Percentiles rank a stretch among this genome's conserved stretches.
phyloP scores from a whole-genome alignment of 2,113 vertebrate species.

The Microtus oregoni region DNA sequence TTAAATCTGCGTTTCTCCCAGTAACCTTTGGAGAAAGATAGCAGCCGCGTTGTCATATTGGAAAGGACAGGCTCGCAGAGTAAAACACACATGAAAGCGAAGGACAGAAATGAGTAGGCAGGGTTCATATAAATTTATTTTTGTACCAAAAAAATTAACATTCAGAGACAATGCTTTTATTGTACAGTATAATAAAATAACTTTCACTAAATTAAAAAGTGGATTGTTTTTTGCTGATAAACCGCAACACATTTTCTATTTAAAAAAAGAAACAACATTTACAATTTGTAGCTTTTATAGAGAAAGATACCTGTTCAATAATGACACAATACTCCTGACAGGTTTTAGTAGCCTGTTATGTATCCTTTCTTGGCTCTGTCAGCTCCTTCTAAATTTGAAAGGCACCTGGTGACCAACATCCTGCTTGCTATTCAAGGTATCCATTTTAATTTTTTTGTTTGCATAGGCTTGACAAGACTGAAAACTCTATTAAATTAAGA shows the following conservation, averaged over 20 bases:
- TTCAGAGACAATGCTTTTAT: constrained; percentile 85
- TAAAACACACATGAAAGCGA: neutral
- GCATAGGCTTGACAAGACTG: constrained; percentile 81
- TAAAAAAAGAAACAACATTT: constrained; percentile 69
- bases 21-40: constrained; percentile 61
- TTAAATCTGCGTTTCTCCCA: constrained; percentile 72
- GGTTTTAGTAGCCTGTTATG: constrained; percentile 63
- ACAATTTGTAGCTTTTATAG: constrained; percentile 75
- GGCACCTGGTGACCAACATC: constrained; percentile 85
- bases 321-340: constrained; percentile 81
- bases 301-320: constrained; percentile 83
- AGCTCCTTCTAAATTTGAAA: constrained; percentile 82
- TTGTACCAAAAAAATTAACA: constrained; percentile 85
- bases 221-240: constrained; percentile 64
- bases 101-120: constrained; percentile 53
- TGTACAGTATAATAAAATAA: constrained; percentile 89
- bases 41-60: neutral
- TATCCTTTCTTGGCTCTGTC: constrained; percentile 64
- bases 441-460: constrained; percentile 58
- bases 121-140: constrained; percentile 88
- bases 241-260: constrained; percentile 77
- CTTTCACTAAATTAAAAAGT: constrained; percentile 76
- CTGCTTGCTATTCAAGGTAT: constrained; percentile 76
- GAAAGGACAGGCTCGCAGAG: constrained; percentile 24
- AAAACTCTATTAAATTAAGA: constrained; percentile 88